Percentiles rank a stretch among this genome's conserved stretches.
Evolutionary conservation across 2,888 invertebrate species (phyloP).

Genomic region (Drosophila borealis): DNA sequence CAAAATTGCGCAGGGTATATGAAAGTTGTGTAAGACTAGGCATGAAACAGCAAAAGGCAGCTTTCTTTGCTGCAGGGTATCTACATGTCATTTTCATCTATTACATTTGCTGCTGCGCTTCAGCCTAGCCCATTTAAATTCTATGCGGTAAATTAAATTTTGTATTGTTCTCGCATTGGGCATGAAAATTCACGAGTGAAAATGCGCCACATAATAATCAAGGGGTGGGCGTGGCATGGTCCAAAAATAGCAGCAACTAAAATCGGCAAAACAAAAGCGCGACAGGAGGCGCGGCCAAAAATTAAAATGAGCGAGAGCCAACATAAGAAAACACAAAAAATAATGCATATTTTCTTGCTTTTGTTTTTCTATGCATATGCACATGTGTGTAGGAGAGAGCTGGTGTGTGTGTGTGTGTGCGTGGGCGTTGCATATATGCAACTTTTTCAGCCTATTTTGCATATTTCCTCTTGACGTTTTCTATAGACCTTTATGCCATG

Average conservation of each 20-base stretch:
- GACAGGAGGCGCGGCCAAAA: slow-evolving; percentile 45
- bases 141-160: slow-evolving; percentile 74
- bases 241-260: slow-evolving; percentile 49
- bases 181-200: slow-evolving; percentile 57
- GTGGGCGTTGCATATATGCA: slow-evolving; percentile 51
- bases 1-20: slow-evolving; percentile 7
- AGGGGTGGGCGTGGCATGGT: slow-evolving; percentile 23
- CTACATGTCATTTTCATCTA: background rate
- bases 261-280: slow-evolving; percentile 45
- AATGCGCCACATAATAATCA: slow-evolving; percentile 40
- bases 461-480: slow-evolving; percentile 53
- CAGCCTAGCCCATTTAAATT: slow-evolving; percentile 56
- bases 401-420: slow-evolving; percentile 27
- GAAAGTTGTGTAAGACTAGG: background rate
- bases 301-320: slow-evolving; percentile 52
- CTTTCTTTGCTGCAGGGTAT: slow-evolving; percentile 17
- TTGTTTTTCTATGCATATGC: slow-evolving; percentile 28
- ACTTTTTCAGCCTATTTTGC: slow-evolving; percentile 70
- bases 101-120: slow-evolving; percentile 1
- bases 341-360: slow-evolving; percentile 6
- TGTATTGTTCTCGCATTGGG: slow-evolving; percentile 61
- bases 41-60: background rate
- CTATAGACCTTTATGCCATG: slow-evolving; percentile 28
- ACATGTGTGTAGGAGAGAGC: slow-evolving; percentile 8
- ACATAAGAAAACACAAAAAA: slow-evolving; percentile 4